Evolutionary conservation across 2,797 vertebrate species (phyloP), one percentile per base, ranked within the genome.

Genomic region (Takifugu ocellatus): DNA sequence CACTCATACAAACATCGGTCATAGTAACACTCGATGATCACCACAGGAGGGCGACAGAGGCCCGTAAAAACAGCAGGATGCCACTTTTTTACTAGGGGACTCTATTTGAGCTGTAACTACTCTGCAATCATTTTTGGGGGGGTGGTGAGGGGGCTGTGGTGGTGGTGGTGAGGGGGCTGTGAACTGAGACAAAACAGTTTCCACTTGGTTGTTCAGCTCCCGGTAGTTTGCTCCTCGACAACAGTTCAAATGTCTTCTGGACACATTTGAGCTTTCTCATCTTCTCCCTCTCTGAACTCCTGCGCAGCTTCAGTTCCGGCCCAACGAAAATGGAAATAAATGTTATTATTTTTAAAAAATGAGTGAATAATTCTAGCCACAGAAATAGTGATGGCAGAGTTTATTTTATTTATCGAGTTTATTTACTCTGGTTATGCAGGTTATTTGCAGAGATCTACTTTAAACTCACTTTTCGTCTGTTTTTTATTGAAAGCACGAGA

Each of bases 21-120:
- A 43, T 44, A 57, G 74, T 61, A 77, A 70, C 14, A 27, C 55
- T 73, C 54, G 6, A 43, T 49, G 58, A 25, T 81, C 45, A 1
- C 88, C 89, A 88, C 79, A 83, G 80, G 83, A 70, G 79, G 87
- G 85, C 85, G 85, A 81, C 73, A 87, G 58, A 89, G 76, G 45
- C 71, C 61, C 31, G 56, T 80, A 72, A 79, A 87, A 69, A 44
- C 70, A 61, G 68, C 61, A 54, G 45, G 72, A 3, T 7, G 50
- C 70, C 54, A 2, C 45, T 50, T 72, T 86, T 86, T 83, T 74
- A 81, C 56, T 70, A 78, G 61, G 47, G 57, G 17, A 52, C 61
- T 80, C 72, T 68, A 82, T 81, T 84, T 81, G 81, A 86, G 79
- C 79, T 86, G 63, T 67, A 78, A 82, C 62, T 63, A 74, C 65